These are phyloP conservation scores for Bombus balteatus DNA, from an alignment of 1,140 invertebrate genomes.

Conservation along the genomic window DNA sequence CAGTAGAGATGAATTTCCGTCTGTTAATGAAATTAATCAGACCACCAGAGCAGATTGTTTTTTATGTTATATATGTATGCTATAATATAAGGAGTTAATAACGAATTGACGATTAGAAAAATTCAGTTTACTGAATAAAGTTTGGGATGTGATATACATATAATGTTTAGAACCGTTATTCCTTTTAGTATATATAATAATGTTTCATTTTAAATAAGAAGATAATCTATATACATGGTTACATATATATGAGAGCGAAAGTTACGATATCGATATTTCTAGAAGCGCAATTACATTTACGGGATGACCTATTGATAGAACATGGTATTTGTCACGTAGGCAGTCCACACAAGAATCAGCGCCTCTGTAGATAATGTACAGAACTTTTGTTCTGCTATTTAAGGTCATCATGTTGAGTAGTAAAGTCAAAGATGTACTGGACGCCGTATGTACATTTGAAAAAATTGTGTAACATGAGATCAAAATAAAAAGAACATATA, in stretches of 20 bases:
- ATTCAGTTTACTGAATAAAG: not conserved
- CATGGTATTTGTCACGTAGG: constrained; percentile 74
- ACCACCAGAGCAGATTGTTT: not conserved
- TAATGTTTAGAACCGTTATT: not conserved
- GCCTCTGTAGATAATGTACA: constrained; percentile 32
- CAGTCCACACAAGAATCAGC: constrained; percentile 34
- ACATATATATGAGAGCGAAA: not conserved
- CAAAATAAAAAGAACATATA: not conserved
- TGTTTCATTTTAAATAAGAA: not conserved
- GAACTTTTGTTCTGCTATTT: constrained; percentile 23
- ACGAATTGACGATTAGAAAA: constrained; percentile 5
- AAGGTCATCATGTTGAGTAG: not conserved
- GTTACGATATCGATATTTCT: constrained; percentile 39
- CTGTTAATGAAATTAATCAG: not conserved
- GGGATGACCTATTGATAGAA: constrained; percentile 28
- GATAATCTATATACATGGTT: not conserved
- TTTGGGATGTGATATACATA: not conserved
- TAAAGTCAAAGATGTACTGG: not conserved
- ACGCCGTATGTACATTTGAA: not conserved
- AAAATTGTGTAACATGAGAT: not conserved
- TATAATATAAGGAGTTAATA: not conserved
- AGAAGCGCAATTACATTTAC: constrained; percentile 23
- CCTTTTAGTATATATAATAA: not conserved
- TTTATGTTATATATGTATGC: not conserved
- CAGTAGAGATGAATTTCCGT: too few relatives aligned